Evolutionary conservation across 2,113 vertebrate genomes (phyloP), one percentile per base, ranked within the genome.

Genomic region (Clupea harengus): DNA sequence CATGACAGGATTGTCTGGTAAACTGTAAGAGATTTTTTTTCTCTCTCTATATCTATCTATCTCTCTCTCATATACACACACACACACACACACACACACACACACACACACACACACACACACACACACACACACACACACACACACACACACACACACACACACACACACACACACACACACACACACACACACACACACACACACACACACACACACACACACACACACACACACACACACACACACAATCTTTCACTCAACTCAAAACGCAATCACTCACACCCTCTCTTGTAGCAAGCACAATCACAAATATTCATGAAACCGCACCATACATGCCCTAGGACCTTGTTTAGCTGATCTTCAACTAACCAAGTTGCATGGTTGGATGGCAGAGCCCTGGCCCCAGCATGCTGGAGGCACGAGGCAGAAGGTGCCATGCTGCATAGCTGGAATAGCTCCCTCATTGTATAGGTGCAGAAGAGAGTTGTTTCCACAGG

Each of bases 361-460:
- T n/a, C n/a, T n/a, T n/a, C 52, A 15, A 18, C 52, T 54, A 20
- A 20, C 54, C 54, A 60, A 22, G 54, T 60, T 18, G 18, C 54
- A 60, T 60, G 54, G 54, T 60, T 60, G 18, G 0, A 20, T 60
- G 54, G 54, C 54, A 13, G 81, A 5, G 15, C 54, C 85, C 91
- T 89, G 54, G 91, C 85, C 88, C 86, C 91, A 89, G 89, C 89
- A 89, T 86, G 92, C 89, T 90, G 18, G 11, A 84, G 32, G 78
- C 88, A 80, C 7, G 83, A 82, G 88, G 82, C 87, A 88, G 85
- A 92, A 91, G 91, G 92, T 93, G 90, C 91, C 91, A 86, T 85
- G 15, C 82, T 82, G 89, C 94, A 93, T 94, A 93, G 90, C 91
- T 93, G 90, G 88, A 93, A 95, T 95, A 91, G 88, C 89, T 93